Evolutionary conservation across 2,888 invertebrate genomes (phyloP).

Genomic region (Sesia bembeciformis): DNA sequence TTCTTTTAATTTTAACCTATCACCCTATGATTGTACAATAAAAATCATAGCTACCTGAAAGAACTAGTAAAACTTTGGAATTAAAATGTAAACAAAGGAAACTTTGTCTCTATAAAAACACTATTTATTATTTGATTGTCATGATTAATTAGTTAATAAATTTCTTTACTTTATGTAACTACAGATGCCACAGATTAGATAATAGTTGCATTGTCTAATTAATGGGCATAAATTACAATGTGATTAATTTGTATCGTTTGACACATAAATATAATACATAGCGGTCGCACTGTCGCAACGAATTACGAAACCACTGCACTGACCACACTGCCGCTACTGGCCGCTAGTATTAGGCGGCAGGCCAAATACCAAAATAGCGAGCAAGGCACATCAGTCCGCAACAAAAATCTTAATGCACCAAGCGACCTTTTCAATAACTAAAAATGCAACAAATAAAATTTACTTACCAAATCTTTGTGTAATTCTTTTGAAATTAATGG

Average conservation of each 20-base stretch:
- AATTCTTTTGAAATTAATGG: constrained; percentile 94
- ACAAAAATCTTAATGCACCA: constrained; percentile 58
- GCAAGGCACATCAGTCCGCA: constrained; percentile 52
- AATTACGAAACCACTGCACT: constrained; percentile 36
- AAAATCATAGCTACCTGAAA: too few species aligned
- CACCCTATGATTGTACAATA: too few species aligned
- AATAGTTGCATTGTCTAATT: too few species aligned
- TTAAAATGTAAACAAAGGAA: too few species aligned
- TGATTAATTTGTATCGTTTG: neutral
- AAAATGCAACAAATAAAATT: constrained; percentile 2
- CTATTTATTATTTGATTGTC: too few species aligned
- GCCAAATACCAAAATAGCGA: constrained; percentile 72
- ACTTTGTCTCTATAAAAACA: too few species aligned
- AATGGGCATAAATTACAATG: too few species aligned
- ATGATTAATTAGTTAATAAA: too few species aligned
- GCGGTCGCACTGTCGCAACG: constrained; percentile 38
- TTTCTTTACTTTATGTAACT: too few species aligned
- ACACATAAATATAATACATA: neutral
- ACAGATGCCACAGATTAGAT: too few species aligned
- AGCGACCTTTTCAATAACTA: constrained; percentile 40
- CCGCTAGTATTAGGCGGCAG: constrained; percentile 63
- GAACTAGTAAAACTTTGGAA: too few species aligned
- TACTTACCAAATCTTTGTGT: constrained; percentile 94
- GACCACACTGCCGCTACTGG: constrained; percentile 3
- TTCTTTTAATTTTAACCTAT: too few species aligned